Evolutionary conservation across 1,140 invertebrate species (phyloP).

Genomic region (Rhizoglyphus robini): DNA sequence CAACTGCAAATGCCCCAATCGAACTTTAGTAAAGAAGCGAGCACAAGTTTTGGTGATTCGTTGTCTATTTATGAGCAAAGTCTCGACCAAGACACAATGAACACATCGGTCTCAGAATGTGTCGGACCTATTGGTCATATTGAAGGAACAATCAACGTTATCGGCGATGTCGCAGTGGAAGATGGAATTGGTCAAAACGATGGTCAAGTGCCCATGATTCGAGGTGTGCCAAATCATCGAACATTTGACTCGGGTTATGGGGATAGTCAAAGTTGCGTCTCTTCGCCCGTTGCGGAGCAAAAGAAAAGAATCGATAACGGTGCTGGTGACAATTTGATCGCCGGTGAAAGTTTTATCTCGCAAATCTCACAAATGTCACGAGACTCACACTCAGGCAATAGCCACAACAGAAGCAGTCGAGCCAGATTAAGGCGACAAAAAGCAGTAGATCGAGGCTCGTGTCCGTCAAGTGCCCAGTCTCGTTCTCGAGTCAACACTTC

Average conservation of each 20-base stretch:
- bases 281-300: conserved; percentile 14
- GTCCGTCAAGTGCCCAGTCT: background rate
- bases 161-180: too few species aligned
- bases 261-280: conserved; percentile 15
- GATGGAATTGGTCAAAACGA: background rate
- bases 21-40: too few species aligned
- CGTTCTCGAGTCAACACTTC: background rate
- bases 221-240: conserved; percentile 10
- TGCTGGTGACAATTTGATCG: background rate
- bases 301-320: background rate
- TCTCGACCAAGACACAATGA: too few species aligned
- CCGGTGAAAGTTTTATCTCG: background rate
- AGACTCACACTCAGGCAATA: background rate
- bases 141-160: background rate
- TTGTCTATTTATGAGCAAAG: too few species aligned
- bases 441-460: conserved; percentile 1
- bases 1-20: too few species aligned
- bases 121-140: background rate
- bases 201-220: background rate
- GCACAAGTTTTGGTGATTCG: too few species aligned
- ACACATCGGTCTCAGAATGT: too few species aligned
- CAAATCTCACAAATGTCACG: background rate
- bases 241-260: conserved; percentile 18
- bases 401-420: background rate
- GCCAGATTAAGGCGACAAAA: conserved; percentile 4